These are phyloP conservation scores for Sialis lutaria DNA, from an alignment of 2,888 invertebrate genomes.

Conservation along the genomic window DNA sequence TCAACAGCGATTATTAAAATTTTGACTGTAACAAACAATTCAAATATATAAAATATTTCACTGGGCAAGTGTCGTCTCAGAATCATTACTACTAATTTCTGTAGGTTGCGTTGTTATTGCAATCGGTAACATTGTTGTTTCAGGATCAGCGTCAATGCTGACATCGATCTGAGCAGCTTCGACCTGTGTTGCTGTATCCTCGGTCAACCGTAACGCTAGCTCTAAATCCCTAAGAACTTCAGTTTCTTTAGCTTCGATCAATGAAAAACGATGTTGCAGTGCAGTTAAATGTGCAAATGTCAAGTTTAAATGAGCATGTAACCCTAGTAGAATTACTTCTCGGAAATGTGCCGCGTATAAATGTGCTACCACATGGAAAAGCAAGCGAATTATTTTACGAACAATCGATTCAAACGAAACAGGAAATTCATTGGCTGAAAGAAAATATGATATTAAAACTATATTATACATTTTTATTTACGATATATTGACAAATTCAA, in stretches of 20 bases:
- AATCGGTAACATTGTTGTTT: too few species aligned
- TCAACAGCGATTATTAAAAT: too few species aligned
- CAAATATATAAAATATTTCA: too few species aligned
- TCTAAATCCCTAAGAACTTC: conserved; percentile 87
- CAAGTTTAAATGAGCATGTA: conserved; percentile 94
- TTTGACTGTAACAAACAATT: too few species aligned
- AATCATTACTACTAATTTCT: too few species aligned
- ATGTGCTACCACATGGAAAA: conserved; percentile 97
- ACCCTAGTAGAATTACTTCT: conserved; percentile 80
- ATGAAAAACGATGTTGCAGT: conserved; percentile 67
- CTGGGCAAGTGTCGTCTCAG: too few species aligned
- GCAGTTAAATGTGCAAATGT: conserved; percentile 93
- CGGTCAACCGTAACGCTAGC: conserved; percentile 53
- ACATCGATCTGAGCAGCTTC: neutral
- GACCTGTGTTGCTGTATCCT: conserved; percentile 20
- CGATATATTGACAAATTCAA: neutral
- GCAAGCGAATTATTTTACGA: conserved; percentile 87
- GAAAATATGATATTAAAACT: neutral
- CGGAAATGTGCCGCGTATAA: conserved; percentile 96
- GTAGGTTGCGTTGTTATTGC: too few species aligned
- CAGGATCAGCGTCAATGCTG: too few species aligned
- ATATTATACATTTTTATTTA: neutral
- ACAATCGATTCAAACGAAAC: conserved; percentile 85
- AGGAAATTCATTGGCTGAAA: conserved; percentile 83
- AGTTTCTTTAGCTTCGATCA: conserved; percentile 91